Base-by-base conservation (phyloP, 37 sponge, comb jelly and placozoan genomes). In the Ephydatia muelleri region DNA sequence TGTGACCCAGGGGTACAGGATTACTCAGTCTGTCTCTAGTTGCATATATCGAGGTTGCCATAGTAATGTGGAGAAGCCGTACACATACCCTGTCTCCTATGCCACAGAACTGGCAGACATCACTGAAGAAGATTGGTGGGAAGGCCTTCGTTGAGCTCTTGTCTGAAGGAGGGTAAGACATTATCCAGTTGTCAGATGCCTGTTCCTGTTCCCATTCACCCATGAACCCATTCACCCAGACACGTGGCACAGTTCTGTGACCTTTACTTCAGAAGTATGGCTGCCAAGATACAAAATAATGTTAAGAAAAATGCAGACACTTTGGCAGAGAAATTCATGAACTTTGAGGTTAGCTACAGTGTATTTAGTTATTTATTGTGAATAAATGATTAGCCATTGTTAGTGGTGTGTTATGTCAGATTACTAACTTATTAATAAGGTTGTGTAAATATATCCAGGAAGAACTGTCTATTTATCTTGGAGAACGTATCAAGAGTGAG, bases 111-210 rank as follows among this genome's bases (percentile, higher is more conserved):
- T 87, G 88, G 88, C 88, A 90, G 68, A 37, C 16, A 19, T 77
- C 83, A 29, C 72, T 90, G 23, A 69, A 90, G 68, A 84, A 71
- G n/a, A 40, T 22, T 74, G 88, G 88, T 14, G 89, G 83, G 1
- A 87, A 84, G 47, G 76, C 84, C 1, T 95, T 95, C 43, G 47
- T 71, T 37, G 81, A 87, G 32, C 66, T 95, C 0, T 40, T 95
- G 4, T 22, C 82, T 6, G 96, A 95, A 77, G 96, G 93, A 85
- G 76, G 74, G 86, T 92, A 32, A 70, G 48, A 2, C 22, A 4
- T 72, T 70, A 4, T 70, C 27, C 5, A 29, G n/a, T 8, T 80
- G 68, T 65, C n/a, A n/a, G n/a, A n/a, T n/a, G n/a, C n/a, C n/a
- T n/a, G n/a, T n/a, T n/a, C n/a, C n/a, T n/a, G n/a, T n/a, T n/a